These are phyloP conservation scores for Zingel zingel DNA, from an alignment of 2,113 vertebrate genomes.

Conservation along the genomic window DNA sequence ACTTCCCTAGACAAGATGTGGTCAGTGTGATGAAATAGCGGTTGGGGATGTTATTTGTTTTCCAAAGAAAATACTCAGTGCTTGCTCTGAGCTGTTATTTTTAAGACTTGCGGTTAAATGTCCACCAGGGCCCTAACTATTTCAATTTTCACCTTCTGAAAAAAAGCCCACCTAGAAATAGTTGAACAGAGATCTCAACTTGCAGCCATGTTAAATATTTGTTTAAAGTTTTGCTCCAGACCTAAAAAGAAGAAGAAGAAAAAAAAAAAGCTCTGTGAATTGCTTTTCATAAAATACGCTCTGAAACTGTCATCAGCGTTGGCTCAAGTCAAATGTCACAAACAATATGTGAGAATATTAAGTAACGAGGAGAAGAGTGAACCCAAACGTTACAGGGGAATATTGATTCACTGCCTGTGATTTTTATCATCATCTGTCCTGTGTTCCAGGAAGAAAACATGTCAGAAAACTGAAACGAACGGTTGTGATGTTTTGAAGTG, in stretches of 20 bases:
- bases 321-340: slow-evolving; percentile 50
- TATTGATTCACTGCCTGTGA: slow-evolving; percentile 35
- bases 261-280: slow-evolving; percentile 17
- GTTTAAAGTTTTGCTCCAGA: slow-evolving; percentile 63
- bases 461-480: slow-evolving; percentile 35
- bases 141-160: slow-evolving; percentile 74
- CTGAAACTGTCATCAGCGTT: slow-evolving; percentile 40
- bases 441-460: slow-evolving; percentile 43
- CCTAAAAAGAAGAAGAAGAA: neutral
- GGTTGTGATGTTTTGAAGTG: too few species aligned
- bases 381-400: slow-evolving; percentile 22
- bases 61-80: slow-evolving; percentile 77
- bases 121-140: slow-evolving; percentile 61
- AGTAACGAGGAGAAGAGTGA: slow-evolving; percentile 41
- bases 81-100: slow-evolving; percentile 78
- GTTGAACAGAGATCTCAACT: slow-evolving; percentile 52
- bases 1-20: slow-evolving; percentile 56
- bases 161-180: slow-evolving; percentile 72
- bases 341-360: slow-evolving; percentile 46
- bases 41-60: slow-evolving; percentile 75
- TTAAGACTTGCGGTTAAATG: slow-evolving; percentile 70
- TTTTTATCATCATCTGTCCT: slow-evolving; percentile 29
- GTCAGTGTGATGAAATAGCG: slow-evolving; percentile 67
- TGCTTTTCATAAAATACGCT: slow-evolving; percentile 46
- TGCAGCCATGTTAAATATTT: slow-evolving; percentile 77